Base-by-base conservation (phyloP, 2,888 invertebrate genomes). In the Gasteruption jaculator region DNA sequence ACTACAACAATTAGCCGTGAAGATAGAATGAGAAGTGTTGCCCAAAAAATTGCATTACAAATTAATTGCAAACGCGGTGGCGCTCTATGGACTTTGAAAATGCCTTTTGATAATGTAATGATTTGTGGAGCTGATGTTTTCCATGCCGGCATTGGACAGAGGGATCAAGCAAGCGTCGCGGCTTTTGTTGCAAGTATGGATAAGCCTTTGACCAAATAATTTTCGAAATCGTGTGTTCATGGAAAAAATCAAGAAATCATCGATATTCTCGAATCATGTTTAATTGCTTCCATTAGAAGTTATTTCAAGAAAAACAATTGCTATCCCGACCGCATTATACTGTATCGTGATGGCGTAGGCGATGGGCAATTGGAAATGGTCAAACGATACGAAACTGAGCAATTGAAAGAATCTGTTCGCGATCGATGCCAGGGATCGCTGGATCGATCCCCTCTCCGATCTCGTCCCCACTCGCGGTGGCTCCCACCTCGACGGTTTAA, bases 61-160 rank as follows among this genome's bases (percentile, higher is more conserved):
- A 91, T 96, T 54, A 94, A 92, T 64, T 93, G 93, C 64, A 96
- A 96, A 73, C 72, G 96, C 6, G 95, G 95, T 3, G 96, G 96
- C 2, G 84, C 90, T 0, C 71, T 95, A 15, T 96, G 96, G 96
- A 78, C 82, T 1, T 75, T 95, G 0, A 74, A 77, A 18, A 88
- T 93, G 41, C 95, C 95, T 0, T 76, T 86, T 63, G 78, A 80
- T 55, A 78, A 79, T 3, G 80, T 82, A 24, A 92, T 94, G 93
- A 79, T 94, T 2, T 78, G 91, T 45, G 95, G 95, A 1, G 85
- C 94, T 12, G 95, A 95, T 61, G 82, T 86, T 0, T 92, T 86
- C 65, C 94, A 94, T 60, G 86, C 87, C 57, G 76, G 79, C 0
- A 59, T 67, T 0, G 74, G 76, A 46, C 79, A 78, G 55, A 76